Base-by-base conservation (phyloP, 2,113 vertebrate genomes). In the Tautogolabrus adspersus region DNA sequence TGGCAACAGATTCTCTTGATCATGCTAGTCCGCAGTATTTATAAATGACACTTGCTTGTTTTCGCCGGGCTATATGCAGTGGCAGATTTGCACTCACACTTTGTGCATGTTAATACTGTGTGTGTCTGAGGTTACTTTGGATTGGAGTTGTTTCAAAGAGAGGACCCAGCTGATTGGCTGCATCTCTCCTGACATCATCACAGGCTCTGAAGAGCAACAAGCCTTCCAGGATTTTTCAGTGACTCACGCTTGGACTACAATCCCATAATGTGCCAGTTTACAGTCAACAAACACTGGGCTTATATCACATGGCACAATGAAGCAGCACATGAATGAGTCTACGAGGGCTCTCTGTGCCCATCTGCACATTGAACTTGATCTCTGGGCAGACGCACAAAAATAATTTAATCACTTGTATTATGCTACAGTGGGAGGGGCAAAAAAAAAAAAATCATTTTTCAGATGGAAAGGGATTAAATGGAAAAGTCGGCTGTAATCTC, bases 211-310 rank as follows among this genome's bases (percentile, higher is more conserved):
- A 60, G 66, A 52, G 55, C 81, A 67, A 69, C 30, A 66, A 59
- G 76, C 82, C 71, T 1, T 66, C 78, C 88, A 88, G 79, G 66
- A 58, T 77, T 69, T 71, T 81, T 76, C 77, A 38, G 68, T 87
- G 87, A 89, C 77, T 91, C 54, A 85, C 12, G 0, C 49, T 77
- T 55, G 60, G 59, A 81, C 74, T 80, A 58, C 71, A 58, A 52
- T 87, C 78, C 83, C 68, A 75, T 34, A 72, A 51, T 65, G 82
- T 71, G 73, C 80, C 84, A 77, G 72, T 82, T 75, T 77, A 59
- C 52, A 67, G 11, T 75, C 83, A 77, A 82, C 84, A 88, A 84
- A 89, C 79, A 47, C 64, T 83, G 63, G 73, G 68, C 40, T 83
- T 72, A 49, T 65, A 55, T 61, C 82, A 54, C 74, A 40, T n/a